phyloP scores from a whole-genome alignment of 2,797 vertebrate genomes.

The Rhinophrynus dorsalis region DNA sequence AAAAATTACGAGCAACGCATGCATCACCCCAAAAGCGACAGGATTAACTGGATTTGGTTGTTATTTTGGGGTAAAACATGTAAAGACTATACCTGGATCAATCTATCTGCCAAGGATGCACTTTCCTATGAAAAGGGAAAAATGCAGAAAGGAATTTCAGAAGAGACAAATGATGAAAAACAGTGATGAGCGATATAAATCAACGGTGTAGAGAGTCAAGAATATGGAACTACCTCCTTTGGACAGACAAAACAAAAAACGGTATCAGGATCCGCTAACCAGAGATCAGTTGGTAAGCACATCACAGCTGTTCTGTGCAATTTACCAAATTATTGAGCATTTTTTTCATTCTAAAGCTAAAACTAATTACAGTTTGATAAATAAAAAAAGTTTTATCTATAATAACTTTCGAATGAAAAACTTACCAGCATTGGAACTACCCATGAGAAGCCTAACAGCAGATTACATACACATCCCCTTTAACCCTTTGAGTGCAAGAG shows the following conservation, averaged over 20 bases:
- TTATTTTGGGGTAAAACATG: constrained; percentile 62
- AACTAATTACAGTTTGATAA: too few relatives aligned
- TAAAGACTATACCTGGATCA: constrained; percentile 96
- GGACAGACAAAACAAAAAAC: not conserved
- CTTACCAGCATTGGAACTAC: too few relatives aligned
- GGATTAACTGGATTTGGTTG: constrained; percentile 49
- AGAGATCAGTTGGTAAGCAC: too few relatives aligned
- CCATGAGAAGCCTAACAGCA: too few relatives aligned
- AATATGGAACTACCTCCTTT: constrained; percentile 25
- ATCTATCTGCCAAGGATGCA: constrained; percentile 99
- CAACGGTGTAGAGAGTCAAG: constrained; percentile 45
- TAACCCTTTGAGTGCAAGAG: too few relatives aligned
- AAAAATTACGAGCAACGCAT: constrained; percentile 61
- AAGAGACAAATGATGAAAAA: constrained; percentile 70
- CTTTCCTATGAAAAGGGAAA: constrained; percentile 98
- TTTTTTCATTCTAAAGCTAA: too few relatives aligned
- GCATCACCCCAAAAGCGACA: constrained; percentile 66
- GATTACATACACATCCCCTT: too few relatives aligned
- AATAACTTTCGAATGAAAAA: too few relatives aligned
- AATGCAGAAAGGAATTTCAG: constrained; percentile 83
- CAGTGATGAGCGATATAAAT: constrained; percentile 70
- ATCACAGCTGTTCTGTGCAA: too few relatives aligned
- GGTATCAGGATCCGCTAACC: too few relatives aligned
- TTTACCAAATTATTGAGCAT: too few relatives aligned
- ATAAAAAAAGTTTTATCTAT: too few relatives aligned